Evolutionary conservation across 2,113 vertebrate species (phyloP).

Genomic region (Plecturocebus donacophilus): DNA sequence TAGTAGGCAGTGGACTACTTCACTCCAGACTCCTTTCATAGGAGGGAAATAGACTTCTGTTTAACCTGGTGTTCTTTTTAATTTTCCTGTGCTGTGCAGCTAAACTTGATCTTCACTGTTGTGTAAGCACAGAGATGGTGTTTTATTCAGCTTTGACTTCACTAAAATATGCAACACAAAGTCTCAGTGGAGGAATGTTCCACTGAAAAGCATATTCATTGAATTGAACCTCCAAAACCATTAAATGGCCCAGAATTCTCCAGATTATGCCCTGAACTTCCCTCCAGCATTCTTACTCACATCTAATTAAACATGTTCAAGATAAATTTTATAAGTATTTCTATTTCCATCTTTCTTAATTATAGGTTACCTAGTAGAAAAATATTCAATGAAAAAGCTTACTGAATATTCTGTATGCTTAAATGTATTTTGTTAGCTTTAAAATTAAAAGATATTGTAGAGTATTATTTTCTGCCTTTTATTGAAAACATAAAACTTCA

Average conservation of each 20-base stretch:
- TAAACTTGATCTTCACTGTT: not conserved
- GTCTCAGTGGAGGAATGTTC: not conserved
- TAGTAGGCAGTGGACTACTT: not conserved
- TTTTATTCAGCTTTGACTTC: not conserved
- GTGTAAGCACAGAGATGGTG: not conserved
- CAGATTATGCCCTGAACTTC: not conserved
- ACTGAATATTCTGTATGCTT: conserved; percentile 8
- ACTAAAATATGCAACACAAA: not conserved
- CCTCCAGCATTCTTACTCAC: not conserved
- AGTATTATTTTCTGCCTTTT: conserved; percentile 31
- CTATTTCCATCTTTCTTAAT: conserved; percentile 8
- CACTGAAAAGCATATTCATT: not conserved
- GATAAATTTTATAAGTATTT: conserved; percentile 40
- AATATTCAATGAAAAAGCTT: conserved; percentile 48
- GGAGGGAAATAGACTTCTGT: not conserved
- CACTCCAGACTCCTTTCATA: not conserved
- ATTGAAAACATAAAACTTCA: conserved; percentile 15
- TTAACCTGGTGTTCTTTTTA: not conserved
- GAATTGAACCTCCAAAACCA: conserved; percentile 1
- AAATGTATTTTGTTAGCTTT: conserved; percentile 56
- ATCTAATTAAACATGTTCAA: conserved; percentile 51
- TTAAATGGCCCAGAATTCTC: not conserved
- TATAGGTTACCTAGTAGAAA: not conserved
- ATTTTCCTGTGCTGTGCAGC: not conserved
- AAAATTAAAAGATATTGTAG: not conserved